Base-by-base conservation (phyloP, 2,888 invertebrate species). In the Melieria picta region DNA sequence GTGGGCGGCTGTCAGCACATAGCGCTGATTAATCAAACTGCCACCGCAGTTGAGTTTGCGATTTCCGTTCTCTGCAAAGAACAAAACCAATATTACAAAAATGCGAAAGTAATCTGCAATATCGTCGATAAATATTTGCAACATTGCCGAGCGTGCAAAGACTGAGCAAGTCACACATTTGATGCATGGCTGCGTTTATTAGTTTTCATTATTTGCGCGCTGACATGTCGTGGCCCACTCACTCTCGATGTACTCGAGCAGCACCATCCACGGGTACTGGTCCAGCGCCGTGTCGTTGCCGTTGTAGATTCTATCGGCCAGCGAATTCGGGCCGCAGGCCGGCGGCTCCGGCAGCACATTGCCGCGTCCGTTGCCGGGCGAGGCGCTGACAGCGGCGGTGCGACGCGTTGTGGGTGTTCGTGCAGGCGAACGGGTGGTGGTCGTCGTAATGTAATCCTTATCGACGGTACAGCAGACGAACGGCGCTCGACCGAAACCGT, bases 231-330 rank as follows among this genome's bases (percentile, higher is more conserved):
- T 9, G 50, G 9, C 7, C 16, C 30, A 83, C 89, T 86, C 86
- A 93, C 92, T 89, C 88, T 89, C 90, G 73, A 88, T 88, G 80
- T 92, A 93, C 82, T 90, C 89, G 7, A 93, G 79, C n/a, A 93
- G 84, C 0, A 88, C 90, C 91, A 92, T 91, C 93, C 93, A 93
- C 0, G 91, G 90, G 78, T 90, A 92, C 76, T 93, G 92, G 76
- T 90, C 91, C 1, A 93, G 78, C 0, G 89, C 89, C 0, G 91
- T 89, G 56, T 84, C 81, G 48, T 88, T 87, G 13, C 93, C 93
- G 13, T 91, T 92, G 60, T 90, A 89, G 65, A 93, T 91, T 76
- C 88, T 88, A 79, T 90, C 88, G 48, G 84, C 82, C 65, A 82
- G 75, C 4, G 84, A 78, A 45, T 77, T 75, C 42, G 78, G 80